Conservation (phyloP, 2,888 invertebrate species). For the Morpho deidamia region DNA sequence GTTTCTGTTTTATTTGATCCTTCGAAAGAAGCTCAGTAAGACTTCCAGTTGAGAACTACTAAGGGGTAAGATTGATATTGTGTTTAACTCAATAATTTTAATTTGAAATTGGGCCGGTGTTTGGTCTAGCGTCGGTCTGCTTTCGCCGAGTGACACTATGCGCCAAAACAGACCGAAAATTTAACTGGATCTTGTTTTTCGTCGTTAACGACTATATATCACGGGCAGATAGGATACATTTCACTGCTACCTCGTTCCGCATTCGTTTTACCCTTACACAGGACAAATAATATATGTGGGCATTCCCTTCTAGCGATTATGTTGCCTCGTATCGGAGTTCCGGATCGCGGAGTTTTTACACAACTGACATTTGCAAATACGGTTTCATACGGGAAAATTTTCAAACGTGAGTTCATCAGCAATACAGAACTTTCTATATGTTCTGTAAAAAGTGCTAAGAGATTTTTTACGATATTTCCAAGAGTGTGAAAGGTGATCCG, state of each 20-base stretch:
- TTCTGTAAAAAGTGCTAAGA: slow-evolving; percentile 25
- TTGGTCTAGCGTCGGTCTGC: too few species aligned
- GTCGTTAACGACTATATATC: slow-evolving; percentile 23
- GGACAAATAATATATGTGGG: slow-evolving; percentile 53
- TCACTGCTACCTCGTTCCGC: slow-evolving; percentile 40
- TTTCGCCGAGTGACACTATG: too few species aligned
- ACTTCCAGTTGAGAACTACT: too few species aligned
- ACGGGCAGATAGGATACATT: slow-evolving; percentile 28
- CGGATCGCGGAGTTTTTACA: slow-evolving; percentile 30
- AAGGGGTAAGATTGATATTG: too few species aligned
- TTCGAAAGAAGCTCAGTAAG: too few species aligned
- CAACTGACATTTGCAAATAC: slow-evolving; percentile 25
- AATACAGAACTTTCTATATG: slow-evolving; percentile 29
- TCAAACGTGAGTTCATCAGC: slow-evolving; percentile 27
- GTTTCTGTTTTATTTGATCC: too few species aligned
- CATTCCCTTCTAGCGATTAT: slow-evolving; percentile 37
- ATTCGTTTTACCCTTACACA: slow-evolving; percentile 46
- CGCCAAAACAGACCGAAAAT: too few species aligned
- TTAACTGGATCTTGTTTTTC: background rate
- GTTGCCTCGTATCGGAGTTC: slow-evolving; percentile 30
- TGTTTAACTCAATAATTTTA: too few species aligned
- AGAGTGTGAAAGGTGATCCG: too few species aligned
- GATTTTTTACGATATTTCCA: slow-evolving; percentile 12
- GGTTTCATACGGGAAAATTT: slow-evolving; percentile 25
- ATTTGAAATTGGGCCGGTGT: too few species aligned